phyloP scores from a whole-genome alignment of 2,113 vertebrate species.

The Deroptyus accipitrinus region DNA sequence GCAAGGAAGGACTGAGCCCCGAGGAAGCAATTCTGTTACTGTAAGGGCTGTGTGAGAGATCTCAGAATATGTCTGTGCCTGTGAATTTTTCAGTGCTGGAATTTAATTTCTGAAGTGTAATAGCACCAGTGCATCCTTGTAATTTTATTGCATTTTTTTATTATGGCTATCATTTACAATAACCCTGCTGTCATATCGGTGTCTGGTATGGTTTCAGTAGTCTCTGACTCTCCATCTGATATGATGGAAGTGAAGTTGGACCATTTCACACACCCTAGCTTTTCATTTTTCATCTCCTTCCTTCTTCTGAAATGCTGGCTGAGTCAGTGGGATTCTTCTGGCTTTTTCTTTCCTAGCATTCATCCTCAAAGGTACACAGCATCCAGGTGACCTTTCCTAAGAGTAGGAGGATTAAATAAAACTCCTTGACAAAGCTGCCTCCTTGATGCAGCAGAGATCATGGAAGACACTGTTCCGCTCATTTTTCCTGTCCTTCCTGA shows the following conservation, averaged over 20 bases:
- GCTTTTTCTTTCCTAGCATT: neutral
- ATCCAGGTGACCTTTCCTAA: neutral
- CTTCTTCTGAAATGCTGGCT: neutral
- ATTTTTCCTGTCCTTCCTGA: neutral
- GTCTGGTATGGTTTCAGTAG: neutral
- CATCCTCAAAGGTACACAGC: neutral
- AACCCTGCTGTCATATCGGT: neutral
- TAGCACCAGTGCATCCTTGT: neutral
- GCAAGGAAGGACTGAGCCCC: neutral
- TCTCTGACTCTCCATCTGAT: neutral
- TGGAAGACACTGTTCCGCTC: neutral
- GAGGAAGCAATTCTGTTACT: neutral
- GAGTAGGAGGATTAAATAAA: neutral
- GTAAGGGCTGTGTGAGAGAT: neutral
- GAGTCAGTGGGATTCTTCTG: neutral
- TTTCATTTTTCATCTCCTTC: neutral
- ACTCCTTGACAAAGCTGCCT: neutral
- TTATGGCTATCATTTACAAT: neutral
- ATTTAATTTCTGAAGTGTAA: slow-evolving; percentile 19
- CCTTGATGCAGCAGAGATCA: neutral
- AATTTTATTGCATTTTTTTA: slow-evolving; percentile 35
- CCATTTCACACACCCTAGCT: neutral
- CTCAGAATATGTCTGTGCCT: neutral
- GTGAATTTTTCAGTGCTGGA: neutral
- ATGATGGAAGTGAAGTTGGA: neutral